A percentile compares a stretch with the other conserved stretches of the same genome.
These are phyloP conservation scores for Cydia splendana DNA, from an alignment of 1,140 invertebrate species.

Conservation along the genomic window DNA sequence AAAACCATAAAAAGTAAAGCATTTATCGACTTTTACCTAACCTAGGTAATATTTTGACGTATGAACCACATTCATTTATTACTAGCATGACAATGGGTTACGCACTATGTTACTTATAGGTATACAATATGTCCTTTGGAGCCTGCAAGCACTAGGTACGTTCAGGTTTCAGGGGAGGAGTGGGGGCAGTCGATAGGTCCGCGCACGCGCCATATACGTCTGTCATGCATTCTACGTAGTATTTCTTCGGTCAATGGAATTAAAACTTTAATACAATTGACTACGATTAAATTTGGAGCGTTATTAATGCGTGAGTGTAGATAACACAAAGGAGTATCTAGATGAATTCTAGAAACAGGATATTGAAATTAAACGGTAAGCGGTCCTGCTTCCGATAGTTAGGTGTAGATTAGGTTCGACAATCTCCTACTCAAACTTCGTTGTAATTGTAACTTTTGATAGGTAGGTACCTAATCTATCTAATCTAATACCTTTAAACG, in stretches of 20 bases:
- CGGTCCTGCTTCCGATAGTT: not conserved
- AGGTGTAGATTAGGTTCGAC: not conserved
- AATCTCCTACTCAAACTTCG: not conserved
- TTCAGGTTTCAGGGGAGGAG: slow-evolving; percentile 52
- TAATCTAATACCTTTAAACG: too few relatives aligned
- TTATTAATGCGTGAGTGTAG: not conserved
- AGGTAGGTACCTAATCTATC: not conserved
- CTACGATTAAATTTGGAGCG: not conserved
- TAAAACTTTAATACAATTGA: not conserved
- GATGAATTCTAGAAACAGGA: slow-evolving; percentile 26
- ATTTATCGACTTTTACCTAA: too few relatives aligned
- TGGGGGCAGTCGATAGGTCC: slow-evolving; percentile 60
- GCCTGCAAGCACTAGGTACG: slow-evolving; percentile 62
- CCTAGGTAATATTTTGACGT: not conserved
- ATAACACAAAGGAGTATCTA: slow-evolving; percentile 28
- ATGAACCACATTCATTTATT: not conserved
- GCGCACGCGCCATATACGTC: slow-evolving; percentile 55
- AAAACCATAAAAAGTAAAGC: too few relatives aligned
- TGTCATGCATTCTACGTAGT: slow-evolving; percentile 16
- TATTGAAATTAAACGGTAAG: slow-evolving; percentile 14
- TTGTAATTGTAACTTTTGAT: not conserved
- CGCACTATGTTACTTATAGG: not conserved
- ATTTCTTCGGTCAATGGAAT: not conserved
- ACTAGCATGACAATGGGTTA: not conserved
- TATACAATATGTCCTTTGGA: slow-evolving; percentile 26